A percentile compares a stretch with the other conserved stretches of the same genome.
Evolutionary conservation across 2,797 vertebrate species (phyloP).

Genomic region (Argentina silus): DNA sequence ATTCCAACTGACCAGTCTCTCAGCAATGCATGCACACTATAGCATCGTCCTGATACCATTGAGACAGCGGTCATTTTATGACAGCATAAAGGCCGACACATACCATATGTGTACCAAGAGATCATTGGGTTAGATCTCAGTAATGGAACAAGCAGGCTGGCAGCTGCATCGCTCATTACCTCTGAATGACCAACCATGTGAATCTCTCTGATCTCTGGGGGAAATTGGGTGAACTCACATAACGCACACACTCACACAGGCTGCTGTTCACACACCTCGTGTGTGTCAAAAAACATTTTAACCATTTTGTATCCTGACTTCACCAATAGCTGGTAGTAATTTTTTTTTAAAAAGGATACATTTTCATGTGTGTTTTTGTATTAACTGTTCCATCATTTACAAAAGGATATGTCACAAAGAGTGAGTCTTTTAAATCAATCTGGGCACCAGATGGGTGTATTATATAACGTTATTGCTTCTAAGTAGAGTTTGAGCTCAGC

Average conservation of each 20-base stretch:
- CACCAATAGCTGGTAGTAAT: not conserved
- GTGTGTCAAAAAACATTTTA: not conserved
- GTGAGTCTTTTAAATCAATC: constrained; percentile 61
- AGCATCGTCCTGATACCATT: not conserved
- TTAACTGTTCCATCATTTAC: constrained; percentile 11
- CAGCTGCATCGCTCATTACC: not conserved
- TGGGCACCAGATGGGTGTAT: constrained; percentile 70
- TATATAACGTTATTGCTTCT: constrained; percentile 70
- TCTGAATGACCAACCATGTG: not conserved
- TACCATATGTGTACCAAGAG: not conserved
- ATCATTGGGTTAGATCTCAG: not conserved
- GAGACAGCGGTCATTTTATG: not conserved
- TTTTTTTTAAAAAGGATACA: not conserved
- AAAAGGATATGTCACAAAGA: constrained; percentile 22
- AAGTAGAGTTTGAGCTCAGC: constrained; percentile 66
- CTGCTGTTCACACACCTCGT: not conserved
- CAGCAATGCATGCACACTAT: not conserved
- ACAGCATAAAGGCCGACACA: not conserved
- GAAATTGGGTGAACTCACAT: not conserved
- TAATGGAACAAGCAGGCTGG: not conserved
- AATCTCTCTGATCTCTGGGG: not conserved
- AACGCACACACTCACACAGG: not conserved
- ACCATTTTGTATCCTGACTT: not conserved
- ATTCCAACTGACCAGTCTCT: not conserved
- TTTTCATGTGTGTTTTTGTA: constrained; percentile 30